Conservation (phyloP, 2,888 invertebrate species). For the Dryobotodes eremita region DNA sequence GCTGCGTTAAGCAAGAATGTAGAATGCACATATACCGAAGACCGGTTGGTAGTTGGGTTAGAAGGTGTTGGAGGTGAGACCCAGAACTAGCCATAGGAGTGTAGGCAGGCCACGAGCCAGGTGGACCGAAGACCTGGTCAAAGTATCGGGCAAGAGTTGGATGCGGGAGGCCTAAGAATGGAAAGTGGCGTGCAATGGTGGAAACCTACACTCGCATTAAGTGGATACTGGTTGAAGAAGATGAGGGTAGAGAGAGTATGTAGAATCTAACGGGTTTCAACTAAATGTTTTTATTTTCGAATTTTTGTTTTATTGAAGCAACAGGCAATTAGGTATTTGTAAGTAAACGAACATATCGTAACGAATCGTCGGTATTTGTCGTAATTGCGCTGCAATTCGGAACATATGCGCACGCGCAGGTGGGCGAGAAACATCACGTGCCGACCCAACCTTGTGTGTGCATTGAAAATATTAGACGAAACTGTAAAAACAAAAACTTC, state of each 20-base stretch:
- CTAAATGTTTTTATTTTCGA: neutral
- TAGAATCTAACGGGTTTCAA: neutral
- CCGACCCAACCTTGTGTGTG: constrained; percentile 53
- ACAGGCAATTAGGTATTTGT: constrained; percentile 24
- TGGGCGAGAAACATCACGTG: constrained; percentile 70
- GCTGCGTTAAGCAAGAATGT: neutral
- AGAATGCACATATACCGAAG: neutral
- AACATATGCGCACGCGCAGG: constrained; percentile 77
- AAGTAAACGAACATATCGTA: constrained; percentile 45
- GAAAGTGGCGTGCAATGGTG: neutral
- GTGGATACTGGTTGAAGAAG: neutral
- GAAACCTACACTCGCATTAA: neutral
- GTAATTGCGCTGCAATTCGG: constrained; percentile 61
- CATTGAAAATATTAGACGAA: constrained; percentile 56
- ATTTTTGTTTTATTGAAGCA: constrained; percentile 8
- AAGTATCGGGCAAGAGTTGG: neutral
- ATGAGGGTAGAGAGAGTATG: neutral
- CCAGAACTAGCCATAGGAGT: neutral
- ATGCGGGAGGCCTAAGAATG: neutral
- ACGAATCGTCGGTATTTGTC: constrained; percentile 56
- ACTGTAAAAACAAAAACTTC: constrained; percentile 32
- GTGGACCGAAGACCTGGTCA: neutral
- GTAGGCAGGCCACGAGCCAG: neutral
- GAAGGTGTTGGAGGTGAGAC: neutral
- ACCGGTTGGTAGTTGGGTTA: neutral